Conservation (phyloP, 1,140 invertebrate genomes). For the Aphaenogaster ashmeadi region DNA sequence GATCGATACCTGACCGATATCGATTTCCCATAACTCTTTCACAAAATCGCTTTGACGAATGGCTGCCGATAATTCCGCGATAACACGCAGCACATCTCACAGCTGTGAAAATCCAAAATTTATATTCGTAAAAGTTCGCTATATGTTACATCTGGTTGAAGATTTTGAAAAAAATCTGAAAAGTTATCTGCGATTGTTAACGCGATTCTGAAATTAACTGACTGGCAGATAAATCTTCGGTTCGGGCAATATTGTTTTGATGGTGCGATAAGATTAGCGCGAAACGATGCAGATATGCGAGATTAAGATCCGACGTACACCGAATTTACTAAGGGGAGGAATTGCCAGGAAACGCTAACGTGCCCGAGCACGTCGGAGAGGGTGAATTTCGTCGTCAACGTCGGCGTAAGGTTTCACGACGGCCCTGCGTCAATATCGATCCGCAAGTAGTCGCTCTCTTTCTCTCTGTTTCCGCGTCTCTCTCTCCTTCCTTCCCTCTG, state of each 20-base stretch:
- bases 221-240: neutral
- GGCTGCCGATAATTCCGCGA: conserved; percentile 49
- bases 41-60: conserved; percentile 57
- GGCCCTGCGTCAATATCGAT: conserved; percentile 73
- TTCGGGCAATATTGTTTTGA: neutral
- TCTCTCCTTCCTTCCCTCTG: conserved; percentile 35
- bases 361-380: conserved; percentile 23
- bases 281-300: neutral
- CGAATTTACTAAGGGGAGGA: conserved; percentile 15
- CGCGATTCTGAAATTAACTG: neutral
- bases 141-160: too few relatives aligned
- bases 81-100: conserved; percentile 39
- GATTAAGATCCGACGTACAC: conserved; percentile 7
- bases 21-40: conserved; percentile 30
- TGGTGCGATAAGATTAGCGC: neutral
- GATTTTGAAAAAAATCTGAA: neutral
- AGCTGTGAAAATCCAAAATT: conserved; percentile 33
- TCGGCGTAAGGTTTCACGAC: conserved; percentile 67
- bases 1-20: conserved; percentile 16
- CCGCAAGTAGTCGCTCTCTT: conserved; percentile 51
- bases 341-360: conserved; percentile 17
- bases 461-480: conserved; percentile 52
- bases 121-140: conserved; percentile 5
- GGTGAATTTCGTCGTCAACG: conserved; percentile 59
- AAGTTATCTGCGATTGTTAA: neutral